Base-by-base conservation (phyloP, 2,888 invertebrate genomes). In the Drosophila koepferae region DNA sequence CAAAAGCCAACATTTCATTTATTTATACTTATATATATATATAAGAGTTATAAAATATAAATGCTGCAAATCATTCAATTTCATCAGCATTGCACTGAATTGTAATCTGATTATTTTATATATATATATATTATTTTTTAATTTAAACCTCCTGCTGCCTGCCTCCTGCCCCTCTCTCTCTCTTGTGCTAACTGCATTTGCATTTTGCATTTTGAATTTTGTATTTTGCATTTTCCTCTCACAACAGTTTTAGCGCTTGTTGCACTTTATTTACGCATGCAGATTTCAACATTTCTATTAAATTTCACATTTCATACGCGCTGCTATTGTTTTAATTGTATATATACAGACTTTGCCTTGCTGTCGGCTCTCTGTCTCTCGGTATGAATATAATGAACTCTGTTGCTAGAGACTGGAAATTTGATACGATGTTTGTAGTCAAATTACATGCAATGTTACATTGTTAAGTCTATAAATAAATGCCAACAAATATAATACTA, bases 141-240 rank as follows among this genome's bases (percentile, higher is more conserved):
- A 51, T 14, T 51, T 14, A 34, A 18, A 12, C 34, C 49, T 51
- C 10, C 49, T 48, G 16, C 49, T 10, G 6, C n/a, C 49, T 2
- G 28, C 31, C n/a, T 5, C 10, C 2, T 28, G 6, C 41, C 8
- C 8, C 8, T 3, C 9, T n/a, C 4, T 18, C 28, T 6, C 28
- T 28, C 3, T 28, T 28, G 28, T 16, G 14, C 23, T 23, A 51
- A 14, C 3, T 18, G 12, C 51, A 51, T 51, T 51, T 51, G 34
- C 28, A 48, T 28, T 48, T 48, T 41, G 40, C 41, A 41, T n/a
- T 48, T 48, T 46, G 40, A n/a, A 41, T n/a, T 48, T 48, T 46
- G 16, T 8, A 48, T 16, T 18, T 51, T 18, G 34, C 14, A 49
- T 51, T 18, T 34, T 7, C 34, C 49, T 12, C 34, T 34, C 9